A percentile compares a stretch with the other conserved stretches of the same genome.
Evolutionary conservation across 2,797 vertebrate species (phyloP).

Genomic region (Lagorchestes hirsutus): DNA sequence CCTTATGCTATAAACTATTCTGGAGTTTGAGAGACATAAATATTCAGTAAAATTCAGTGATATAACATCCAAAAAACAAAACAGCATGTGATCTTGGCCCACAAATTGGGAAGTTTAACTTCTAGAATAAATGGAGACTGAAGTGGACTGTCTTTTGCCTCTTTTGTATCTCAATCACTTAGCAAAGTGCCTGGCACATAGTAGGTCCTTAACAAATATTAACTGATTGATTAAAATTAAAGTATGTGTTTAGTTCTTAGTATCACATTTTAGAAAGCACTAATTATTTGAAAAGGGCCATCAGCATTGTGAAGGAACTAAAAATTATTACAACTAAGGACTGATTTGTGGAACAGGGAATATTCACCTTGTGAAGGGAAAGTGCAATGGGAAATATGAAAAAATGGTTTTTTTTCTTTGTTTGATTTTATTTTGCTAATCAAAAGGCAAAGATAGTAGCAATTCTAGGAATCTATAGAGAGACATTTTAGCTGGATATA

Average conservation of each 20-base stretch:
- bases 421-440: neutral
- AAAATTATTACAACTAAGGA: neutral
- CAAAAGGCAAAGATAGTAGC: neutral
- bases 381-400: neutral
- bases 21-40: neutral
- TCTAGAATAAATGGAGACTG: neutral
- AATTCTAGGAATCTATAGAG: neutral
- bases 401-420: too few species aligned
- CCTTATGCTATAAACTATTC: neutral
- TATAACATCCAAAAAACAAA: neutral
- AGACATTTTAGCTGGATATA: neutral
- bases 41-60: neutral
- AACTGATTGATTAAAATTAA: neutral
- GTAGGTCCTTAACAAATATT: neutral
- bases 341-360: neutral
- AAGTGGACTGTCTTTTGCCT: neutral
- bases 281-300: neutral
- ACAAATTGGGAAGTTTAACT: neutral
- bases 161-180: neutral
- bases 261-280: neutral
- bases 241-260: neutral
- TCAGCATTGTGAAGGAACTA: neutral
- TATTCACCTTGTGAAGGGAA: neutral
- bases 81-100: neutral
- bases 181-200: neutral